A percentile compares a stretch with the other conserved stretches of the same genome.
Conservation (phyloP, 1,140 invertebrate genomes). For the Oscheius sp. region DNA sequence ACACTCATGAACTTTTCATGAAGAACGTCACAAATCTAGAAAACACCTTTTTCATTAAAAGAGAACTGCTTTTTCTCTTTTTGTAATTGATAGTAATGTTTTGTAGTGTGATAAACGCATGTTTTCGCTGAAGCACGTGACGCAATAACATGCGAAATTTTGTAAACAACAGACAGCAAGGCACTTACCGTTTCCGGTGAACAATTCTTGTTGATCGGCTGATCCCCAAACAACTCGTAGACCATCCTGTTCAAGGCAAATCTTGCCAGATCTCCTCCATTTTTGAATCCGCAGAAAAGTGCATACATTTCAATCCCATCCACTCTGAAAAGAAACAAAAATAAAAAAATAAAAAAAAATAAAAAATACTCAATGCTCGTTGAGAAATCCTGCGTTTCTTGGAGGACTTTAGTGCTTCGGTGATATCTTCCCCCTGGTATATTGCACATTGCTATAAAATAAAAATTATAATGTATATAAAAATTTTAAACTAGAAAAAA, state of each 20-base stretch:
- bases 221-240: constrained; percentile 25
- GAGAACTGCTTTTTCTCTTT: too few species aligned
- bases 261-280: constrained; percentile 4
- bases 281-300: constrained; percentile 31
- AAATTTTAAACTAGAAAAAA: too few species aligned
- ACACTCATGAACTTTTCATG: constrained; percentile 12
- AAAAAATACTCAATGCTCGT: neutral
- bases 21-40: constrained; percentile 3
- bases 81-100: too few species aligned
- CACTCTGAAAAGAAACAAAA: neutral
- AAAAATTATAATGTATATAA: too few species aligned
- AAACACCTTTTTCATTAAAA: neutral
- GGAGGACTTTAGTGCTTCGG: too few species aligned
- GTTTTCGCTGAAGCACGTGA: too few species aligned
- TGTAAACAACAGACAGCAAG: neutral
- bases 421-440: too few species aligned
- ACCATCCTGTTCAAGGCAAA: constrained; percentile 28
- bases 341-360: neutral
- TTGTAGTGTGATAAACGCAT: too few species aligned
- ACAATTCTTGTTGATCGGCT: constrained; percentile 15
- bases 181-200: neutral
- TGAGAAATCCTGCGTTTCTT: too few species aligned
- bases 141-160: neutral
- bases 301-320: constrained; percentile 22
- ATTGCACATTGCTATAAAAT: too few species aligned